Conservation (phyloP, 2,888 invertebrate species). For the Acanthococcus lagerstroemiae region DNA sequence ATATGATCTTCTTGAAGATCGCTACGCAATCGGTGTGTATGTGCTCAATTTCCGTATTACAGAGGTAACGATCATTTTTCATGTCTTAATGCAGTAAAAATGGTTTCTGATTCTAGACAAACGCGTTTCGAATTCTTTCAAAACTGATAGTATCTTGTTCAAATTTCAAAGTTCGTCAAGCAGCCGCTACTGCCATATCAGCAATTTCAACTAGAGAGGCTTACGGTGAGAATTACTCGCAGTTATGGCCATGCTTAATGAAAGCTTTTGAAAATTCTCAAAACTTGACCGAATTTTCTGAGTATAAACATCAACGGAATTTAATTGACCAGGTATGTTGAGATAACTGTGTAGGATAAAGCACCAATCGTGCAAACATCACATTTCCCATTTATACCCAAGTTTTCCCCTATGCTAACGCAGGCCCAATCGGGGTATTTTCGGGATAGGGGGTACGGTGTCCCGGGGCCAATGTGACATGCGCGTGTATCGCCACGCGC, state of each 20-base stretch:
- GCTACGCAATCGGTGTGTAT: not conserved
- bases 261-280: conserved; percentile 66
- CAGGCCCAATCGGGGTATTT: too few species aligned
- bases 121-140: conserved; percentile 55
- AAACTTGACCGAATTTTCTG: conserved; percentile 67
- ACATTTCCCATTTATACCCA: not conserved
- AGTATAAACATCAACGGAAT: conserved; percentile 75
- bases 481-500: too few species aligned
- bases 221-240: conserved; percentile 53
- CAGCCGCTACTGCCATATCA: conserved; percentile 66
- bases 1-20: not conserved
- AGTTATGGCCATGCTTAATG: conserved; percentile 61
- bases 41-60: not conserved
- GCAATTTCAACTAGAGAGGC: conserved; percentile 50
- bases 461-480: too few species aligned
- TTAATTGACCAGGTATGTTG: conserved; percentile 60
- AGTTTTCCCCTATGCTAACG: too few species aligned
- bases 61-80: not conserved
- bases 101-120: conserved; percentile 44
- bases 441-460: too few species aligned
- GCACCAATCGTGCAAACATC: not conserved
- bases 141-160: conserved; percentile 59
- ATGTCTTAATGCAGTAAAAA: not conserved
- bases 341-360: not conserved
- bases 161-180: conserved; percentile 84